Evolutionary conservation across 30 jellyfish, hydroid and myxozoan genomes (phyloP), one percentile per base, ranked within the genome.

Genomic region (Euphysa ruthae): DNA sequence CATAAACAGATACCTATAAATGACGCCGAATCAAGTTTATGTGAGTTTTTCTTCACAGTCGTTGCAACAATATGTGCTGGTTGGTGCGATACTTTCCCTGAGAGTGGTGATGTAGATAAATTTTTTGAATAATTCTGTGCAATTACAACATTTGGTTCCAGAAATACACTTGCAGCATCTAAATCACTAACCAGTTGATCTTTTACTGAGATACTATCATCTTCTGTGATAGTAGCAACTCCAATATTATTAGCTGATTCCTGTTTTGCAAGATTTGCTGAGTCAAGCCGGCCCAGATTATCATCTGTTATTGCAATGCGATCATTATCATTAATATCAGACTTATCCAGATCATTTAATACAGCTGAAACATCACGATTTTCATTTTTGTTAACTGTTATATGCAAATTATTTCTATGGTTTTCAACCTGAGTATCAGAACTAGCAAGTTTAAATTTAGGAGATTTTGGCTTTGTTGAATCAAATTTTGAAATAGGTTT

Each of bases 171-270:
- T 26, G 12, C 12, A 7, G 69, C 54, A 27, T 68, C 38, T 20
- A 68, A 25, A 38, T 52, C 32, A 42, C 34, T 49, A 10, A 68
- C 29, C 44, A 68, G 73, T 29, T 68, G 54, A 21, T 68, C 32
- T 27, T 50, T 35, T 28, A 20, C 49, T 42, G 46, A 57, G 7
- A 68, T 55, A 43, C 32, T 43, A 30, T 68, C 49, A 22, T 68
- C 80, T 30, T 30, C 73, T 16, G 46, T 49, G 5, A 68, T 30
- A 20, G 56, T 15, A 21, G 80, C 80, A 22, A 68, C 52, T 42
- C 25, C 69, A 68, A 30, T 24, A 49, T 68, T 68, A 13, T 68
- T 73, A 30, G 29, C 31, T 18, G 24, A 12, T 4, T 42, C 16
- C 55, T 42, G 14, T n/a, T 13, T 18, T 13, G n/a, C n/a, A n/a